Conservation (phyloP, 2,113 vertebrate genomes). For the Cochlearius cochlearius region DNA sequence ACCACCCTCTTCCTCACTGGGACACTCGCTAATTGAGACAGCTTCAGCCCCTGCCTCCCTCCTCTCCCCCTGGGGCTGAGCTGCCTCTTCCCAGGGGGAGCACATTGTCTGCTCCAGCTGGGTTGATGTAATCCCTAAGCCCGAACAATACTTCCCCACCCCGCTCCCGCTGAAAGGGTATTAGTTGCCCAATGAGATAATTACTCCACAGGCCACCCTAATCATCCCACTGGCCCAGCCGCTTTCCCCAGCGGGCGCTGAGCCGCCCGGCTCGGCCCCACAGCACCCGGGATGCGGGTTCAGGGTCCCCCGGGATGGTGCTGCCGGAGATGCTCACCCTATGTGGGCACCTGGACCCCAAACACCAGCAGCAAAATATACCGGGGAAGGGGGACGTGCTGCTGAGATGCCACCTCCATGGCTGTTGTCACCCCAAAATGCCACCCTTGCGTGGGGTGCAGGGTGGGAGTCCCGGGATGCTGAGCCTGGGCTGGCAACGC, state of each 20-base stretch:
- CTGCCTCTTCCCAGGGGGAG: constrained; percentile 65
- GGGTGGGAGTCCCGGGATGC: background rate
- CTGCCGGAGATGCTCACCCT: no score
- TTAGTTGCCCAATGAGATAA: constrained; percentile 73
- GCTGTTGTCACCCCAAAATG: background rate
- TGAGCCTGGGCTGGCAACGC: background rate
- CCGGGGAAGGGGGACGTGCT: rapidly evolving
- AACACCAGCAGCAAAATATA: background rate
- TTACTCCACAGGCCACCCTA: constrained; percentile 33
- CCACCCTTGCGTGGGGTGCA: rapidly evolving
- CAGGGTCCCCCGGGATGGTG: rapidly evolving
- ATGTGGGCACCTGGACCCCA: rapidly evolving
- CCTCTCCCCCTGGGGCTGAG: constrained; percentile 64
- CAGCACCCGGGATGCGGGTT: rapidly evolving
- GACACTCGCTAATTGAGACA: constrained; percentile 81
- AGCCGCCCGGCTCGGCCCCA: background rate
- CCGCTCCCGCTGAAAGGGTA: constrained; percentile 68
- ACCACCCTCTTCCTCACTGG: background rate
- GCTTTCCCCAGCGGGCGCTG: rapidly evolving
- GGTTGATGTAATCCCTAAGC: constrained; percentile 80
- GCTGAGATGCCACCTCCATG: background rate
- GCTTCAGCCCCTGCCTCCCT: constrained; percentile 78
- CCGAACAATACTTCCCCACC: constrained; percentile 75
- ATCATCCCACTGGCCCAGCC: background rate
- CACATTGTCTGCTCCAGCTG: constrained; percentile 78